Base-by-base conservation (phyloP, 2,797 vertebrate genomes). In the Spinus pinus region DNA sequence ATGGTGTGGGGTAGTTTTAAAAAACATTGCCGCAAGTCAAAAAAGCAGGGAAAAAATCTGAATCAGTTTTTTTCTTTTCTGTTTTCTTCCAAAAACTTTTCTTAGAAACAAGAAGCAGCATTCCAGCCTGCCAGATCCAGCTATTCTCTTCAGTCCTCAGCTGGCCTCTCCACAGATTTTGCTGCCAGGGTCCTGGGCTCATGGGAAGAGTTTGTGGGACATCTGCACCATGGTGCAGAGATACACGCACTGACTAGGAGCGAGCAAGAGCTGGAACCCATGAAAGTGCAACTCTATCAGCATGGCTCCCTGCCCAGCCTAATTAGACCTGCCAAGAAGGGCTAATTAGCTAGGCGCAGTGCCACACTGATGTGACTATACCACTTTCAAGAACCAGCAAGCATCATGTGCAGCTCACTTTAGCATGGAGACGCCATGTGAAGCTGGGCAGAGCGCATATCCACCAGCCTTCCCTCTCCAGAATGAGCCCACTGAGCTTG, bases 311-410 rank as follows among this genome's bases (percentile, higher is more conserved):
- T 95, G 93, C 95, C 96, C 93, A 86, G 77, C 37, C 60, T 94
- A 92, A 96, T 95, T 88, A 96, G 58, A 88, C 83, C 86, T 94
- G 93, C 94, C 93, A 94, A 84, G 93, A 94, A 90, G 39, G 82
- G 90, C 94, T 96, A 96, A 96, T 95, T 96, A 95, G 22, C 83
- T 73, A 84, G 95, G 94, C 95, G 90, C 51, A 17, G 77, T 86
- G 92, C 94, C 94, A 91, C 83, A 86, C 62, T 86, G 92, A 72
- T 96, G 93, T 88, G 95, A 88, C 94, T 96, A 12, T 13, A 75
- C 14, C 64, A 30, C 61, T 90, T 84, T 94, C 86, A 90, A 94
- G 82, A 95, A 81, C 31, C 54, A 86, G 77, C 54, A 81, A 91
- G n/a, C 37, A 86, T 60, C 73, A 41, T 17, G 20, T 44, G 62